Conservation (phyloP, 1,140 invertebrate genomes). For the Heliothis virescens region DNA sequence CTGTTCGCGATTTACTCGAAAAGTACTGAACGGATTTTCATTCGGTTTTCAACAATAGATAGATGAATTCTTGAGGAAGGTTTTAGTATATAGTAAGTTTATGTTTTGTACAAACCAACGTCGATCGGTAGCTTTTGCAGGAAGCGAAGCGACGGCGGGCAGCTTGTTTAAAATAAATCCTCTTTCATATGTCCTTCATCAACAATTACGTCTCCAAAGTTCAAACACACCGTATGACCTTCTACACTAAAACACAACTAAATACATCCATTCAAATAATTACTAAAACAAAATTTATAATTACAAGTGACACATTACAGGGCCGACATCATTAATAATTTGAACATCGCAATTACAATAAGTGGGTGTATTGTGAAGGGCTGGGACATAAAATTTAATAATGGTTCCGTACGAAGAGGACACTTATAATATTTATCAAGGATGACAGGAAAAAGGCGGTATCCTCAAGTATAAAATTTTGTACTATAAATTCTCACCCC, state of each 20-base stretch:
- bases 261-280: conserved; percentile 18
- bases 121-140: no score
- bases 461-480: conserved; percentile 39
- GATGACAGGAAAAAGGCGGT: conserved; percentile 40
- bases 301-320: conserved; percentile 24
- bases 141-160: no score
- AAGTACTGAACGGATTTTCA: no score
- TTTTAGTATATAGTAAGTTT: no score
- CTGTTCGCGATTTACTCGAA: no score
- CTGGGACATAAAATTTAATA: conserved; percentile 52
- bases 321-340: conserved; percentile 42
- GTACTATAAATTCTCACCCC: conserved; percentile 44
- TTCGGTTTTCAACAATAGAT: no score
- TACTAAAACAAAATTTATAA: conserved; percentile 15
- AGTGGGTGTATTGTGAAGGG: conserved; percentile 42
- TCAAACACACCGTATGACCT: not conserved
- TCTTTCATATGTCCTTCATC: not conserved
- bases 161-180: no score
- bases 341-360: conserved; percentile 50
- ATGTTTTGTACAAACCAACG: no score
- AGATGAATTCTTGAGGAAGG: no score
- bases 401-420: conserved; percentile 32
- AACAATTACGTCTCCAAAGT: not conserved
- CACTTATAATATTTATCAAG: conserved; percentile 41
- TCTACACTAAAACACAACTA: not conserved